These are phyloP conservation scores for Panurus biarmicus DNA, from an alignment of 2,113 vertebrate genomes.

Conservation along the genomic window DNA sequence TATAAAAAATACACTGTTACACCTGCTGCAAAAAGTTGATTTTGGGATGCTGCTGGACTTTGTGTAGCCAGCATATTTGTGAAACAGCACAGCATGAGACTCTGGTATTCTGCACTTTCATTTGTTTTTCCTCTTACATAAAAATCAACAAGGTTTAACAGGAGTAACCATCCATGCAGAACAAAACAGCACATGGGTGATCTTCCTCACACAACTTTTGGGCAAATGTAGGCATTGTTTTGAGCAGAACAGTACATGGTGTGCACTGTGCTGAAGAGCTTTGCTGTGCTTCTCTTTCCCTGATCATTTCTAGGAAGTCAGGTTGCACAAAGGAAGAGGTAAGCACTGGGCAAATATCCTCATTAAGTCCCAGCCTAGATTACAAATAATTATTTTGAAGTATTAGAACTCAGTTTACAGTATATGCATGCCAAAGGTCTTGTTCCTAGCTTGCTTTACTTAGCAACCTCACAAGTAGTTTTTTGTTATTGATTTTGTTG, in stretches of 20 bases:
- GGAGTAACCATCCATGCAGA: not conserved
- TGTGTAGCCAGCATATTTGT: not conserved
- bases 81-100: not conserved
- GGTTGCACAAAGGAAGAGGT: not conserved
- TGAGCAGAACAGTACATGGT: not conserved
- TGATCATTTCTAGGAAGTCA: not conserved
- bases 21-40: not conserved
- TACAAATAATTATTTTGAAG: not conserved
- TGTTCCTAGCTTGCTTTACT: not conserved
- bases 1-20: not conserved
- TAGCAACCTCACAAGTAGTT: not conserved
- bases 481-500: conserved; percentile 10
- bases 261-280: not conserved
- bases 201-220: not conserved
- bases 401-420: not conserved
- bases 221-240: not conserved
- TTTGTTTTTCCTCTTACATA: not conserved
- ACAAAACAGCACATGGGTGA: not conserved
- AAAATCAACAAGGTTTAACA: not conserved
- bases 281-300: not conserved
- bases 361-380: not conserved
- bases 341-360: not conserved
- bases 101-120: not conserved
- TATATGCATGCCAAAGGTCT: not conserved
- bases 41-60: not conserved